These are phyloP conservation scores for Chelonus insularis DNA, from an alignment of 1,140 invertebrate genomes.

Conservation along the genomic window DNA sequence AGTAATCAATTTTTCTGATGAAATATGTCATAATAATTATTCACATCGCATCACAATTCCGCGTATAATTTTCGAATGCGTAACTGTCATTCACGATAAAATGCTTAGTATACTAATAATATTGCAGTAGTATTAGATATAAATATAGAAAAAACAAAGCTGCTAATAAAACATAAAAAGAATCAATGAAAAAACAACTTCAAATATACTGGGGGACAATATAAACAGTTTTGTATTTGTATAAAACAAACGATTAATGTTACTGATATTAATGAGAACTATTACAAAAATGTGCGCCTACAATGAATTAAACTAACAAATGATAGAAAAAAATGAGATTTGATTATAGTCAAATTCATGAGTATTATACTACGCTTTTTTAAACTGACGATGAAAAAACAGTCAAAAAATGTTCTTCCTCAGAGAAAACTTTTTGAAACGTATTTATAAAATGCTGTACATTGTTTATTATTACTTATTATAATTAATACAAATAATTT, in stretches of 20 bases:
- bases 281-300: slow-evolving; percentile 30
- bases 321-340: background rate
- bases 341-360: background rate
- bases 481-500: no score
- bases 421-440: background rate
- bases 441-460: background rate
- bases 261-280: background rate
- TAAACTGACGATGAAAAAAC: background rate
- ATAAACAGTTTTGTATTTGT: slow-evolving; percentile 58
- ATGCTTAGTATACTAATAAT: slow-evolving; percentile 26
- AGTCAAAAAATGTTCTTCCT: background rate
- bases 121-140: slow-evolving; percentile 22
- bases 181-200: slow-evolving; percentile 41
- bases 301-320: slow-evolving; percentile 13
- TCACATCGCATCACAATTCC: no score
- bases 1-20: slow-evolving; percentile 1
- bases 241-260: slow-evolving; percentile 41
- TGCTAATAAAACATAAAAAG: slow-evolving; percentile 23
- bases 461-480: background rate
- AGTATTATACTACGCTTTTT: background rate
- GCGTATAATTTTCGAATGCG: no score
- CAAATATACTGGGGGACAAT: slow-evolving; percentile 53
- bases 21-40: slow-evolving; percentile 1
- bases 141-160: slow-evolving; percentile 19
- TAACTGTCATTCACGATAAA: no score